Evolutionary conservation across 2,797 vertebrate genomes (phyloP), one percentile per base, ranked within the genome.

Genomic region (Cossypha caffra): DNA sequence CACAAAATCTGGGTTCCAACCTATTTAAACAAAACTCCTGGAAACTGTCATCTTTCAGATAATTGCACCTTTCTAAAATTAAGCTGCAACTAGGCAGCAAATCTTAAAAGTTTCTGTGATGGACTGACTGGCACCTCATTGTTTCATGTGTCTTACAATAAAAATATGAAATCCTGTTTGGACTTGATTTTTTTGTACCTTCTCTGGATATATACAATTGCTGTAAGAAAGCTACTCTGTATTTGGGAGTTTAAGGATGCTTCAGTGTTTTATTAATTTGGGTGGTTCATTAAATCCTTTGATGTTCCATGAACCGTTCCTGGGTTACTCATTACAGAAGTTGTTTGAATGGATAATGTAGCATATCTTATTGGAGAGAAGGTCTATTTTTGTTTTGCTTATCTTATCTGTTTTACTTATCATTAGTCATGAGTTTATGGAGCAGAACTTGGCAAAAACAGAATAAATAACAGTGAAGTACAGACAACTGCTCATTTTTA

Each of bases 401-500:
- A 91, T 86, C 84, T 95, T 95, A 91, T 95, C 91, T 94, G 17
- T 90, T 97, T 95, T 94, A 74, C 89, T 95, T 95, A 77, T 88
- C 90, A 86, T 95, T 96, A 95, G 73, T 86, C 90, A 79, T 88
- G 73, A 88, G 29, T 95, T 93, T 93, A 94, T 75, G 93, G 82
- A 94, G 93, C 79, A 81, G 82, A 94, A 91, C 92, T 81, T 74
- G 55, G 35, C 62, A 86, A 90, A 93, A 94, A 19, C 1, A 7
- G 69, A 83, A 51, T 74, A 94, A 95, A 57, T 68, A 86, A 94
- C 15, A 81, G 7, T 43, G 25, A 78, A 48, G 11, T 69, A 90
- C 29, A 77, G 69, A 77, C 16, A 80, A 90, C 24, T 33, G 28
- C 35, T 84, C 33, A 33, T 88, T 95, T 95, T 81, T 86, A 86